phyloP scores from a whole-genome alignment of 2,797 vertebrate genomes.

The Telmatherina bonti region DNA sequence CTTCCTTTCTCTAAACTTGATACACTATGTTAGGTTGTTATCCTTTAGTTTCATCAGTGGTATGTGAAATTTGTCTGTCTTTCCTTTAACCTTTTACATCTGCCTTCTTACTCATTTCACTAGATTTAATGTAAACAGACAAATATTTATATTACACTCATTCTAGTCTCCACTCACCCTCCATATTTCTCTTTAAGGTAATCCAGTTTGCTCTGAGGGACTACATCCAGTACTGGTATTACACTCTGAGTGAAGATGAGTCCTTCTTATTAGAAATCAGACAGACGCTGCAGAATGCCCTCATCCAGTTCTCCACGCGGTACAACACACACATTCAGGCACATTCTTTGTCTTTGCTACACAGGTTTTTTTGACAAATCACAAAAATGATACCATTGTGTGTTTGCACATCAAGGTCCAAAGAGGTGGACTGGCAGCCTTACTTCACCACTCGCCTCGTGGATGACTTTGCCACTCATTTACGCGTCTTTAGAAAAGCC shows the following conservation, averaged over 20 bases:
- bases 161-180: neutral
- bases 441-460: slow-evolving; percentile 98
- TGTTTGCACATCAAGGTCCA: slow-evolving; percentile 72
- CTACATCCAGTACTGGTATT: slow-evolving; percentile 99
- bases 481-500: slow-evolving; percentile 98
- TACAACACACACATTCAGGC: slow-evolving; percentile 59
- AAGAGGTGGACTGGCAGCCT: slow-evolving; percentile 99
- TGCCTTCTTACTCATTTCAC: neutral
- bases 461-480: slow-evolving; percentile 98
- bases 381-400: neutral
- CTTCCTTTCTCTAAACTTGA: neutral
- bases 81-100: neutral
- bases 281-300: slow-evolving; percentile 95
- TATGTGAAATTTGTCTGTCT: neutral
- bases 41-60: neutral
- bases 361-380: neutral
- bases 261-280: slow-evolving; percentile 98
- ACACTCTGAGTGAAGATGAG: slow-evolving; percentile 97
- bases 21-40: neutral
- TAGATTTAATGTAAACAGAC: neutral
- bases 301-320: slow-evolving; percentile 97
- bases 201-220: slow-evolving; percentile 98
- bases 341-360: neutral
- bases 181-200: slow-evolving; percentile 81
- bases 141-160: neutral